Base-by-base conservation (phyloP, 2,113 vertebrate species). In the Falcunculus frontatus region DNA sequence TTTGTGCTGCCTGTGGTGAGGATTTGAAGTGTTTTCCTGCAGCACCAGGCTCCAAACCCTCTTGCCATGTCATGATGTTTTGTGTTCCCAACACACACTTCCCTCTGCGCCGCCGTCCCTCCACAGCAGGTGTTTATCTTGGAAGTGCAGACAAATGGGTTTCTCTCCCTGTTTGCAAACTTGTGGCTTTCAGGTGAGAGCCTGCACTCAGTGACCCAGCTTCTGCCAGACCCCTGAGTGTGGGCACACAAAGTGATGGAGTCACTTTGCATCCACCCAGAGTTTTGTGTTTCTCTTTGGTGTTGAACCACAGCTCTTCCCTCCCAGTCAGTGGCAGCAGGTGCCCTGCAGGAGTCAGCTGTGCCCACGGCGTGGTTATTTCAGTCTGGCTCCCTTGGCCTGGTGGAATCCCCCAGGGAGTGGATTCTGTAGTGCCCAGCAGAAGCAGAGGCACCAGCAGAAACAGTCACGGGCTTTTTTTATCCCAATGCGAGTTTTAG, bases 391-490 rank as follows among this genome's bases (percentile, higher is more conserved):
- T 87, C 27, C 70, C 86, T 62, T 78, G 88, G 77, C 77, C 73
- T 81, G 80, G 55, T 70, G 89, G 65, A 68, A 63, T 95, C 59
- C 72, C 91, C 78, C 63, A 23, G 87, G 90, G 88, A 95, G 39
- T 39, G 35, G 64, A 76, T 89, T 75, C 64, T 44, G 29, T 25
- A 23, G 88, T 35, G 88, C 88, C 92, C 95, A 77, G 87, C 91
- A 95, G 83, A 6, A 79, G 80, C 60, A 84, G 84, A 72, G 69
- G 78, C 74, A 83, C 67, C 86, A 77, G 89, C 94, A 97, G 84
- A 80, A 94, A 65, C 16, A 26, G 41, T 89, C 91, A 70, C n/a
- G 2, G 76, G 85, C 87, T 89, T 95, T 95, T 96, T 89, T 92
- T 89, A 75, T 89, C 92, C 67, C 80, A 49, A 7, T 29, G 75